Conservation (phyloP, 2,113 vertebrate species). For the Aleadryas rufinucha region DNA sequence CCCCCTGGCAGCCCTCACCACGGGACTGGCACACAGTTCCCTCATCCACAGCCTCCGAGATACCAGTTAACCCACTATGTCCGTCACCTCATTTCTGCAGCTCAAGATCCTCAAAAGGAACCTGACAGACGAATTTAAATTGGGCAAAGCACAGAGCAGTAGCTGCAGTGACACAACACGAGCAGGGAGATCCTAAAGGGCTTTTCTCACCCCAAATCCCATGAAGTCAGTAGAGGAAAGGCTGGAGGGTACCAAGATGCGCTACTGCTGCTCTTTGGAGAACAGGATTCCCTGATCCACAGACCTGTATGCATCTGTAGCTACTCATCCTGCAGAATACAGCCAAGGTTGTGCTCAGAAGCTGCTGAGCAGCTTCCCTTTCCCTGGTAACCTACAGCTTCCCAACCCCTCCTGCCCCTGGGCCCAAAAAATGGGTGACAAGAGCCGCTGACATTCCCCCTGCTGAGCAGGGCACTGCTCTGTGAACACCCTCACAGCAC, state of each 20-base stretch:
- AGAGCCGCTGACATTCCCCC: neutral
- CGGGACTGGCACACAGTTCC: neutral
- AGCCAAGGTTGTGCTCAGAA: neutral
- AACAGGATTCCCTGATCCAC: neutral
- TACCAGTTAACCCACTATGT: rapidly evolving
- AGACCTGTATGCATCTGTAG: rapidly evolving
- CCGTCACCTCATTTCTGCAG: neutral
- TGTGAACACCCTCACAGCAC: neutral
- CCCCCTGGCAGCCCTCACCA: neutral
- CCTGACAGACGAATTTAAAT: neutral
- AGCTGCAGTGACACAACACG: neutral
- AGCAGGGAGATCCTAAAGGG: neutral
- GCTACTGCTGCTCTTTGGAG: neutral
- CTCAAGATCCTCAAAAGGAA: neutral
- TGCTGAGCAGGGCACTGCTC: neutral
- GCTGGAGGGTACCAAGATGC: neutral
- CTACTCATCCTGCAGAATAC: neutral
- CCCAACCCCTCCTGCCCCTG: neutral
- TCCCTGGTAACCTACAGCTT: neutral
- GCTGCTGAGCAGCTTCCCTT: neutral
- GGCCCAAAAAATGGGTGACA: neutral
- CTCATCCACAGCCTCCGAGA: neutral
- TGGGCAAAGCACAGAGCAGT: neutral
- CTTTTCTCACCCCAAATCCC: neutral
- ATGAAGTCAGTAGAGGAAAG: neutral